Base-by-base conservation (phyloP, 1,140 invertebrate genomes). In the Ips typographus region DNA sequence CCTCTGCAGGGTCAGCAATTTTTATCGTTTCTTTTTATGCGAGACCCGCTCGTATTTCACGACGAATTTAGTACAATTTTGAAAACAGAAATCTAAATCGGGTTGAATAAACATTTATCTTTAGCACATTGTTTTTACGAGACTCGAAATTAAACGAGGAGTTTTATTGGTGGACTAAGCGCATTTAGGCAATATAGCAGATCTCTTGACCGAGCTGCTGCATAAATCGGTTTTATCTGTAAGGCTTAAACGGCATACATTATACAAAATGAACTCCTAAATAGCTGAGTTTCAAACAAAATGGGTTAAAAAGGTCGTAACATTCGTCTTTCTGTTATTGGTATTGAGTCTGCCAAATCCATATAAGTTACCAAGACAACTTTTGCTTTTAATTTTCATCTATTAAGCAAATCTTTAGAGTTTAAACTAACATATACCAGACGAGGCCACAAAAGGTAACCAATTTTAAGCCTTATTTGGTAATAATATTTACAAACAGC, bases 41-140 rank as follows among this genome's bases (percentile, higher is more conserved):
- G 44, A 49, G 7, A 22, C 22, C 6, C 44, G 44, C 44, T 22
- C 44, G 22, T 49, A 49, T 49, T 49, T 49, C 44, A 49, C 44
- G 52, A 55, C 37, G 37, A 55, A 55, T 41, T 59, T 59, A n/a
- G 39, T 42, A 4, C 57, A 22, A 8, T 41, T 59, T n/a, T 42
- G 8, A 40, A 36, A 22, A 7, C 8, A 59, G n/a, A 59, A 40
- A 38, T 42, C 57, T 36, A 40, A 59, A 59, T 7, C 39, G 40
- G 37, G 6, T 36, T 37, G 40, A 42, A 59, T 59, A 8, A 59
- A 59, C 39, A 22, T n/a, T 7, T 59, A 41, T 59, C 57, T 41
- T 59, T 59, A 59, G 40, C 7, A n/a, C 57, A 59, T 41, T 42
- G 57, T 56, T 56, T 56, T 56, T 56, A 40, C 53, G 41, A 59